Evolutionary conservation across 2,113 vertebrate genomes (phyloP).

Genomic region (Erythrolamprus reginae): DNA sequence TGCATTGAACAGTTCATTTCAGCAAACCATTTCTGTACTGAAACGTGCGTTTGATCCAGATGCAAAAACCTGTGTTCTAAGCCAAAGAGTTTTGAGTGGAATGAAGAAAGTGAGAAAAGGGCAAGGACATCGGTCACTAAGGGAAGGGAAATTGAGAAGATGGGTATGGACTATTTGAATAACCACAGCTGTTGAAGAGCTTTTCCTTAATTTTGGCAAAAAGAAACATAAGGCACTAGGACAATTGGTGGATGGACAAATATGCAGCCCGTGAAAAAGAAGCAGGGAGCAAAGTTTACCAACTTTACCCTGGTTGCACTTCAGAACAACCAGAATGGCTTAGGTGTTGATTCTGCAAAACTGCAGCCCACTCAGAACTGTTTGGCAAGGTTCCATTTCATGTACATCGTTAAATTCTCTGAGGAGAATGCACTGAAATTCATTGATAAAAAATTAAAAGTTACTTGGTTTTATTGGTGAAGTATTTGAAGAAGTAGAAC

Average conservation of each 20-base stretch:
- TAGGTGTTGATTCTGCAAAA: neutral
- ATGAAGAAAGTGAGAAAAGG: neutral
- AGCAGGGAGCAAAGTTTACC: neutral
- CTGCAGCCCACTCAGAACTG: neutral
- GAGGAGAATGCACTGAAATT: neutral
- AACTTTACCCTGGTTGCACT: neutral
- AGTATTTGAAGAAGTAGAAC: neutral
- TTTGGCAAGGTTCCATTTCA: neutral
- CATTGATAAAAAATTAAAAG: neutral
- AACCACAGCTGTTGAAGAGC: neutral
- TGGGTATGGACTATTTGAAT: neutral
- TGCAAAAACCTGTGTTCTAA: neutral
- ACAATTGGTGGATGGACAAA: neutral
- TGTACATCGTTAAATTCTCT: neutral
- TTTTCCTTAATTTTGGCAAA: neutral
- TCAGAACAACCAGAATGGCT: neutral
- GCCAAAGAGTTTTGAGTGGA: neutral
- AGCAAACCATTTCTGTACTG: neutral
- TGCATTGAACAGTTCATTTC: neutral
- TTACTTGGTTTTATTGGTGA: neutral
- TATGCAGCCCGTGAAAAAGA: neutral
- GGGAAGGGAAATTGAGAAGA: neutral
- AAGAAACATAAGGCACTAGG: neutral
- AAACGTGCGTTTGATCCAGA: neutral
- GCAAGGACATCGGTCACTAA: neutral